phyloP scores from a whole-genome alignment of 2,888 invertebrate genomes.

The Callimorpha dominula region DNA sequence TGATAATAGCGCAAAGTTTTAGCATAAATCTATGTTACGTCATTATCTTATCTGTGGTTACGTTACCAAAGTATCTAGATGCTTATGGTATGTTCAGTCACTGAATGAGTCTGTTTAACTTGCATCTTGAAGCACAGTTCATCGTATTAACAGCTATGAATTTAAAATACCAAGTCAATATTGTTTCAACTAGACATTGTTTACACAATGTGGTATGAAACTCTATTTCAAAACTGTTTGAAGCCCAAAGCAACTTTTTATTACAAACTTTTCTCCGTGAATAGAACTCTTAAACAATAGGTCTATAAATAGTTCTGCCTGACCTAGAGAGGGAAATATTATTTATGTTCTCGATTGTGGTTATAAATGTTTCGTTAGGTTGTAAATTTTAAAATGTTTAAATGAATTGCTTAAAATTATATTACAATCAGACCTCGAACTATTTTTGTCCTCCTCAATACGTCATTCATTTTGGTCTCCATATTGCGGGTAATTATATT shows the following conservation, averaged over 20 bases:
- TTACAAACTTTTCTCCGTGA: constrained; percentile 22
- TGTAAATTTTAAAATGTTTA: constrained; percentile 10
- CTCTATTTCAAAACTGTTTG: background rate
- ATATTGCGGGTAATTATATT: background rate
- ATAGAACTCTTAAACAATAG: constrained; percentile 41
- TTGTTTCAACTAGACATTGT: background rate
- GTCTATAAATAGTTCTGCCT: constrained; percentile 35
- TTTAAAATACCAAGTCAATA: background rate
- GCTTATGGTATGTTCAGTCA: too few relatives aligned
- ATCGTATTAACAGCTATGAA: background rate
- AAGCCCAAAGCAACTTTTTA: constrained; percentile 21
- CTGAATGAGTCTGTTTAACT: too few relatives aligned
- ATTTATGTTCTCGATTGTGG: constrained; percentile 33
- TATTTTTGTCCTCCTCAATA: background rate
- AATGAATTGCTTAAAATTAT: constrained; percentile 4
- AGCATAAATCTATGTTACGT: too few relatives aligned
- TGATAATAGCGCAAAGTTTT: too few relatives aligned
- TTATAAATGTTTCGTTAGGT: background rate
- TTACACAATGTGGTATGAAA: background rate
- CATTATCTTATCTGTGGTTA: too few relatives aligned
- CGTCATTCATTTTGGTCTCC: background rate
- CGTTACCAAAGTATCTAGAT: too few relatives aligned
- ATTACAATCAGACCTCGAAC: background rate
- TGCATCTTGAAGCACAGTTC: too few relatives aligned
- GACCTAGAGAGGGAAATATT: constrained; percentile 42